Base-by-base conservation (phyloP, 2,113 vertebrate genomes). In the Erinaceus europaeus region DNA sequence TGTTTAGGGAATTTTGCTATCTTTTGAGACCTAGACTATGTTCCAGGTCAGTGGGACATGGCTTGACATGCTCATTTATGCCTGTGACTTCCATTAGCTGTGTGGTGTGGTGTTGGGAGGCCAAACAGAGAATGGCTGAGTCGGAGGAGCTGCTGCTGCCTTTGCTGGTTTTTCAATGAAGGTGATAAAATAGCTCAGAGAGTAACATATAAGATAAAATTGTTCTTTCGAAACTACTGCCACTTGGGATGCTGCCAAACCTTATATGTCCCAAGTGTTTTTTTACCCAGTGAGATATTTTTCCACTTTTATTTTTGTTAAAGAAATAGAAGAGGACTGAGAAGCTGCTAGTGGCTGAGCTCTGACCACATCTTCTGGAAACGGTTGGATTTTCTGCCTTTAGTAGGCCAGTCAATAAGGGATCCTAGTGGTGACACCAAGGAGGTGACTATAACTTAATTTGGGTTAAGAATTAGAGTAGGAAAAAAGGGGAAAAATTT, bases 141-240 rank as follows among this genome's bases (percentile, higher is more conserved):
- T 83, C 81, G 86, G 44, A 94, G 72, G 64, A 94, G 64, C 36
- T 92, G 78, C 84, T 94, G 59, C 68, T 95, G 90, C 69, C n/a
- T 94, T 85, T 73, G 68, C 94, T 94, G 44, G 44, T 68, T 95
- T 95, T 91, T 93, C 71, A 86, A 75, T 64, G 65, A 50, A 91
- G 68, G 90, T 94, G 95, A 92, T 95, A 91, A 96, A 96, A 84
- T 85, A 92, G 65, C 64, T 90, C 89, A 79, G 93, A 81, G 52
- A 94, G 52, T 46, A 84, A 94, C 88, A 95, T 68, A 73, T 86
- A 64, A 94, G 92, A 71, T 81, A 94, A 81, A 65, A 84, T 50
- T 12, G 14, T 86, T 78, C 89, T 94, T 73, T 61, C 93, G 88
- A 84, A 94, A 96, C 95, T 88, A 53, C 74, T 93, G 34, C 44